Conservation (phyloP, 2,797 vertebrate genomes). For the Hipposideros larvatus region DNA sequence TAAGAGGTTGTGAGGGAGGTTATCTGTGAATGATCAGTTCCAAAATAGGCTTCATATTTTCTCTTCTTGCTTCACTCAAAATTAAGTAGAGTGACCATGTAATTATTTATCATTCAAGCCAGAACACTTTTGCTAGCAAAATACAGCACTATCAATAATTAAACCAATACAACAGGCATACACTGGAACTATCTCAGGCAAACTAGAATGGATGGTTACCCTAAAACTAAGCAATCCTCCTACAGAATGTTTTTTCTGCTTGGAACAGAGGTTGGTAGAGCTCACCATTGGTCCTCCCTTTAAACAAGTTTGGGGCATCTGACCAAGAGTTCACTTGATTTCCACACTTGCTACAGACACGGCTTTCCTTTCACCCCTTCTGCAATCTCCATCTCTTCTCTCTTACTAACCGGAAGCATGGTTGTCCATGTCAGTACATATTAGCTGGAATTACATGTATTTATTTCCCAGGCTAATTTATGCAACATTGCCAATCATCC, state of each 20-base stretch:
- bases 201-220: neutral
- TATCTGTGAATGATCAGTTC: conserved; percentile 35
- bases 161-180: neutral
- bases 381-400: neutral
- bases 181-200: neutral
- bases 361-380: neutral
- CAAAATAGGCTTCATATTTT: conserved; percentile 36
- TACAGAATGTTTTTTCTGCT: neutral
- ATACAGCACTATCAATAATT: conserved; percentile 21
- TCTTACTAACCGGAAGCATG: neutral
- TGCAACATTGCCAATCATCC: neutral
- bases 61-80: conserved; percentile 40
- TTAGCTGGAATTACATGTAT: neutral
- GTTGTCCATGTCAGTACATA: neutral
- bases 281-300: neutral
- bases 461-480: neutral
- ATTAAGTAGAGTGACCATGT: neutral
- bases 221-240: neutral
- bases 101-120: conserved; percentile 8
- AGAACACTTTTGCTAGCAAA: conserved; percentile 43
- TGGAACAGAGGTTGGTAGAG: neutral
- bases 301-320: neutral
- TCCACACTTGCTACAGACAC: neutral
- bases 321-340: neutral
- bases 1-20: neutral